Evolutionary conservation across 2,888 invertebrate species (phyloP).

Genomic region (Steinernema scapterisci): DNA sequence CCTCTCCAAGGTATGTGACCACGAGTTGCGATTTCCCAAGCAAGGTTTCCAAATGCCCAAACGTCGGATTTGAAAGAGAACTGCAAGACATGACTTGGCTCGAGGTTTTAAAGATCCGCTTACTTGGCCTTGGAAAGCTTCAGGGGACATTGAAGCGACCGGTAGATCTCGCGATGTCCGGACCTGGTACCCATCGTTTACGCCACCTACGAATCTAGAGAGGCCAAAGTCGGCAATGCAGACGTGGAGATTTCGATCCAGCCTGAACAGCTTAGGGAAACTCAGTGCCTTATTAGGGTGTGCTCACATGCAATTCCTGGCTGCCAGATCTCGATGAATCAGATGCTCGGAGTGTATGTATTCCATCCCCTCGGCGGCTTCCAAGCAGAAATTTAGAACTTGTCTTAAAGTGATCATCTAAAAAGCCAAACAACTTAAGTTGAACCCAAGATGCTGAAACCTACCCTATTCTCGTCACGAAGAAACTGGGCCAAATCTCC

Average conservation of each 20-base stretch:
- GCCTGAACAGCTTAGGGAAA: too few relatives aligned
- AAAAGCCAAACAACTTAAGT: too few relatives aligned
- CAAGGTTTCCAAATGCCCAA: slow-evolving; percentile 14
- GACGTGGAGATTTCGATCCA: not conserved
- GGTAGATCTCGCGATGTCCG: slow-evolving; percentile 5
- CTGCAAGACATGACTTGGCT: not conserved
- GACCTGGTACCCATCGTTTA: slow-evolving; percentile 35
- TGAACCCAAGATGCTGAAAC: too few relatives aligned
- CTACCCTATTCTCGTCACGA: not conserved
- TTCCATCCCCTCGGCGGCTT: slow-evolving; percentile 20
- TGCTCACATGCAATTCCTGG: slow-evolving; percentile 8
- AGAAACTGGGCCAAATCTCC: not conserved
- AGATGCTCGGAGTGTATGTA: slow-evolving; percentile 18
- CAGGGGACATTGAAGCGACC: not conserved
- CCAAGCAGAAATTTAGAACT: not conserved
- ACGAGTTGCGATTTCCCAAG: not conserved
- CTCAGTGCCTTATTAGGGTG: too few relatives aligned
- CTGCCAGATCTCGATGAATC: slow-evolving; percentile 17
- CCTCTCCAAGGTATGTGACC: not conserved
- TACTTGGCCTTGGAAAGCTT: not conserved
- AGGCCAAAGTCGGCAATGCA: slow-evolving; percentile 1
- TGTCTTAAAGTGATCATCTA: not conserved
- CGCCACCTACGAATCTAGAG: slow-evolving; percentile 30
- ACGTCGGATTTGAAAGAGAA: slow-evolving; percentile 14
- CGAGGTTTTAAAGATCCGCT: too few relatives aligned